A percentile compares a stretch with the other conserved stretches of the same genome.
These are phyloP conservation scores for Ciona savignyi DNA, from an alignment of 23 tunicate species.

Conservation along the genomic window DNA sequence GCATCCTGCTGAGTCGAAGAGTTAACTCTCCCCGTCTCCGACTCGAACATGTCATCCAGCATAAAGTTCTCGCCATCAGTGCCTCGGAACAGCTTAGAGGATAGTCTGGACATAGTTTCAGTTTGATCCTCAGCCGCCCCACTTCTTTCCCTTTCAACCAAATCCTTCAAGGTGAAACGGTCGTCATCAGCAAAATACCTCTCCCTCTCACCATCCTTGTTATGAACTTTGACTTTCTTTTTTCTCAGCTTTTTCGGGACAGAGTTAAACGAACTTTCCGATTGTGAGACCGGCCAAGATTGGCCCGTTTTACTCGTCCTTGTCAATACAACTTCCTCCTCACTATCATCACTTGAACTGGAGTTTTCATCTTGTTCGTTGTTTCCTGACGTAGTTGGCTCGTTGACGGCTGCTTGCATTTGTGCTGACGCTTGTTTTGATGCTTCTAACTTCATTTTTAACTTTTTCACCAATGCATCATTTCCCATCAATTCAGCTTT, in stretches of 20 bases:
- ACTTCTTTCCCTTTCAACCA: constrained; percentile 73
- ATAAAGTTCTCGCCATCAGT: constrained; percentile 82
- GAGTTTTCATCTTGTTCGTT: background rate
- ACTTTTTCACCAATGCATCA: constrained; percentile 26
- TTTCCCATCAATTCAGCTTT: constrained; percentile 86
- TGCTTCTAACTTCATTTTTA: constrained; percentile 50
- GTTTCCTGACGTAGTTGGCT: background rate
- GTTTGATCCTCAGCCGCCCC: constrained; percentile 67
- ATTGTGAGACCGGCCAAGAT: constrained; percentile 70
- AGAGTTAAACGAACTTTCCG: background rate
- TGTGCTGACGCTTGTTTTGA: constrained; percentile 43
- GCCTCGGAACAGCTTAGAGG: constrained; percentile 57
- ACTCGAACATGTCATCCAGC: constrained; percentile 88
- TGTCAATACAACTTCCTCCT: constrained; percentile 59
- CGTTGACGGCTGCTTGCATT: too few species aligned
- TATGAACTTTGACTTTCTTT: constrained; percentile 55
- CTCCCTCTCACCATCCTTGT: constrained; percentile 69
- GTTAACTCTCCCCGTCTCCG: constrained; percentile 43
- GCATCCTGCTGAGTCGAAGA: constrained; percentile 28
- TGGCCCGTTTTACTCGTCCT: constrained; percentile 70
- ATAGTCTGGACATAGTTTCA: constrained; percentile 50
- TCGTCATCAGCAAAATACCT: constrained; percentile 91
- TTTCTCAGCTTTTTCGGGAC: constrained; percentile 24
- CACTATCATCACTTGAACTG: constrained; percentile 16
- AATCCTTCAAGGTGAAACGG: constrained; percentile 50